Conservation (phyloP, 2,113 vertebrate species). For the Epinephelus fuscoguttatus region DNA sequence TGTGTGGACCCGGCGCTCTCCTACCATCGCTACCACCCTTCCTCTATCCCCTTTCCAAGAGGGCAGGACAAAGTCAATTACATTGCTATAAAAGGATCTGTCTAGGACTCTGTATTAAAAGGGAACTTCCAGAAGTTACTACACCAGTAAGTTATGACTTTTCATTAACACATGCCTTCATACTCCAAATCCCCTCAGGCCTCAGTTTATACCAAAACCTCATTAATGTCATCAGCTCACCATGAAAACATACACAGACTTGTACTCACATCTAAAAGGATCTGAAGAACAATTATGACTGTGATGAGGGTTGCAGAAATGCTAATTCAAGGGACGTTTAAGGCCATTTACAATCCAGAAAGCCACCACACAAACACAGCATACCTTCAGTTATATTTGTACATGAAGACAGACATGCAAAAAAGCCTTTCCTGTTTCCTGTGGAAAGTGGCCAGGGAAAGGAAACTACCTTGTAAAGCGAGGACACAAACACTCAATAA, state of each 20-base stretch:
- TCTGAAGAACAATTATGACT: background rate
- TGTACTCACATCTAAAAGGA: slow-evolving; percentile 5
- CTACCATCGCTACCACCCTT: slow-evolving; percentile 12
- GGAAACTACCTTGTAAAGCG: slow-evolving; percentile 37
- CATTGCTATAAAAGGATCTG: slow-evolving; percentile 49
- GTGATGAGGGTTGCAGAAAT: background rate
- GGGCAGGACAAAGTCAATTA: slow-evolving; percentile 23
- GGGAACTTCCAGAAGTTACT: slow-evolving; percentile 13
- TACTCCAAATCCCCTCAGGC: slow-evolving; percentile 13
- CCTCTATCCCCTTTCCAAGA: slow-evolving; percentile 24
- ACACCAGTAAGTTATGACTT: slow-evolving; percentile 13
- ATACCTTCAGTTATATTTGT: slow-evolving; percentile 27
- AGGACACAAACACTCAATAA: slow-evolving; percentile 41
- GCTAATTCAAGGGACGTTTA: background rate
- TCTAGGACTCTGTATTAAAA: slow-evolving; percentile 13
- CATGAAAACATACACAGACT: slow-evolving; percentile 22
- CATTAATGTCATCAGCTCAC: slow-evolving; percentile 23
- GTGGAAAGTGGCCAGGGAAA: slow-evolving; percentile 53
- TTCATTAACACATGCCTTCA: slow-evolving; percentile 26
- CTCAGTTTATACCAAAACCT: slow-evolving; percentile 9
- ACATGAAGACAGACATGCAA: slow-evolving; percentile 37
- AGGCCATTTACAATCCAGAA: background rate
- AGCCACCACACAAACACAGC: background rate
- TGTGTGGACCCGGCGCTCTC: background rate
- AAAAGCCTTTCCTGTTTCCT: slow-evolving; percentile 63